phyloP scores from a whole-genome alignment of 2,797 vertebrate species.

The Steatocranus sp. region DNA sequence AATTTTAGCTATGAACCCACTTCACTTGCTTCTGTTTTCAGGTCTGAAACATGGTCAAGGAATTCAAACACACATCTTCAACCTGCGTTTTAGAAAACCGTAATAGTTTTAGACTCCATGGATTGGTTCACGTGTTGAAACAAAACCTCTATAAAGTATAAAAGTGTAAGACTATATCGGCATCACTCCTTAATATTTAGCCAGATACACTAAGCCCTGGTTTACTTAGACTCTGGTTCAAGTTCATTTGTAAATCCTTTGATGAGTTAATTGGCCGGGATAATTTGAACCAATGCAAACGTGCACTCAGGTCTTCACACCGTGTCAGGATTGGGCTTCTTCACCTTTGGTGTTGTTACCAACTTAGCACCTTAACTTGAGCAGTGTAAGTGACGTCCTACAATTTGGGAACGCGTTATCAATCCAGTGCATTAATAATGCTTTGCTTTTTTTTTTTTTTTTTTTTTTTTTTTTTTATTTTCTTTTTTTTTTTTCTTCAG shows the following conservation, averaged over 20 bases:
- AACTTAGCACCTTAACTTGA: neutral
- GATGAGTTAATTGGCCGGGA: neutral
- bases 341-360: neutral
- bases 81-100: rapidly evolving
- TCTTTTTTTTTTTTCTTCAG: neutral
- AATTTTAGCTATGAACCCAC: constrained; percentile 45
- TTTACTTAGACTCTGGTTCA: neutral
- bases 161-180: rapidly evolving
- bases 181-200: neutral
- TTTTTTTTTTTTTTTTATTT: too few relatives aligned
- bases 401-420: rapidly evolving
- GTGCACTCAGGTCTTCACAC: neutral
- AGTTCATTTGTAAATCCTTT: neutral
- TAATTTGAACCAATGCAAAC: neutral
- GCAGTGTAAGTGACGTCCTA: neutral
- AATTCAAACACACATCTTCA: neutral
- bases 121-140: neutral
- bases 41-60: neutral
- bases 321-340: neutral
- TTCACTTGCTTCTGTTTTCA: constrained; percentile 39
- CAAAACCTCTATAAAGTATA: neutral
- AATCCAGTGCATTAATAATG: neutral
- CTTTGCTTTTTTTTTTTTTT: neutral
- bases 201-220: neutral
- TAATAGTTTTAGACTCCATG: neutral